Evolutionary conservation across 1,140 invertebrate species (phyloP).

Genomic region (Aphelenchoides avenae): DNA sequence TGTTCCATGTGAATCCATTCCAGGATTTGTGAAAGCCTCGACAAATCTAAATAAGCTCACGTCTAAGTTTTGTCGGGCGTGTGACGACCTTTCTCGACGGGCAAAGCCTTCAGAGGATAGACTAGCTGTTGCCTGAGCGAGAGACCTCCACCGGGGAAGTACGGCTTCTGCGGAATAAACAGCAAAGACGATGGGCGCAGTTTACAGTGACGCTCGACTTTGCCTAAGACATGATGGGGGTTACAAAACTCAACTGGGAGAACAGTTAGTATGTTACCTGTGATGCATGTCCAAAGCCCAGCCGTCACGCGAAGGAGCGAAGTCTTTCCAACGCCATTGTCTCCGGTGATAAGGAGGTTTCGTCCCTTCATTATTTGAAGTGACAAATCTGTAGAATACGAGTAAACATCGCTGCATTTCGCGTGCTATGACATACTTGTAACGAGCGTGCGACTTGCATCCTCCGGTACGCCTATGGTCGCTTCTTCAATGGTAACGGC

Average conservation of each 20-base stretch:
- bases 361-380: conserved; percentile 61
- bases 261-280: conserved; percentile 41
- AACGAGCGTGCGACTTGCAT: conserved; percentile 35
- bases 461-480: conserved; percentile 45
- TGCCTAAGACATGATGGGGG: conserved; percentile 45
- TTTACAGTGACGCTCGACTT: conserved; percentile 57
- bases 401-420: background rate
- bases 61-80: background rate
- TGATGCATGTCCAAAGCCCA: conserved; percentile 64
- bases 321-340: conserved; percentile 67
- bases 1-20: conserved; percentile 61
- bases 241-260: background rate
- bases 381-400: conserved; percentile 60
- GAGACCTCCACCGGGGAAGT: conserved; percentile 64
- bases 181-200: conserved; percentile 54
- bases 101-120: conserved; percentile 58
- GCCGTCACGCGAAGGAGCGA: conserved; percentile 66
- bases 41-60: conserved; percentile 25
- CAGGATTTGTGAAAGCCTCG: conserved; percentile 58
- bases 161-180: conserved; percentile 67
- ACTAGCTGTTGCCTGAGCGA: conserved; percentile 65
- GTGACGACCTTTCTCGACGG: conserved; percentile 46
- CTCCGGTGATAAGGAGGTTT: conserved; percentile 65
- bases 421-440: conserved; percentile 24
- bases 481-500: conserved; percentile 49